Evolutionary conservation across 1,140 invertebrate genomes (phyloP), one percentile per base, ranked within the genome.

Genomic region (Zophobas morio): DNA sequence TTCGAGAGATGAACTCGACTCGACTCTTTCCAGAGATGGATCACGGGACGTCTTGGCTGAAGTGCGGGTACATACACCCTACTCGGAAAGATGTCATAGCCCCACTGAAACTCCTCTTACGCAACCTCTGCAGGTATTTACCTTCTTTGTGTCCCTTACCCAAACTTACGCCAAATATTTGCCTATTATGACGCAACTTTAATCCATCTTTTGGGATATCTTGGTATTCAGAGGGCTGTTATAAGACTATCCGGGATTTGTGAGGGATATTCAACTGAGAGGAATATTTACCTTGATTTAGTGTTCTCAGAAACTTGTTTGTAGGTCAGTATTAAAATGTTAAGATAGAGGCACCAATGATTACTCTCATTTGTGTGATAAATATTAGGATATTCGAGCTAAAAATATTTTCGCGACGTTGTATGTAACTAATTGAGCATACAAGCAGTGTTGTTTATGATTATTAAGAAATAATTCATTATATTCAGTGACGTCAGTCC

Each of bases 11-110:
- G 82, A 82, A 40, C 79, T 82, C 74, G 70, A 77, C 60, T 42
- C 81, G n/a, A 79, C 78, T 37, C 56, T 85, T 8, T 85, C 85
- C 6, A 74, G 84, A 6, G 83, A 86, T 78, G 82, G 84, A 20
- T 86, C 85, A 35, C 81, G 82, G 54, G 84, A 86, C 66, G 82
- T 80, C n/a, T 60, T 86, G 73, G 83, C 84, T 5, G 85, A 86
- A 76, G 84, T 86, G 6, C 78, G 81, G 39, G 81, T 86, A 0
- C 83, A 86, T 37, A 82, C 81, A 0, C 71, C 82, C 5, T 76
- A 78, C 49, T 74, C 79, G 6, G 80, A 80, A 66, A 42, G 63
- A 39, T 66, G 74, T 46, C 57, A 53, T 1, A 75, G 74, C 63
- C 57, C 74, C 37, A 49, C 32, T 6, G 73, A 75, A 20, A 39